Base-by-base conservation (phyloP, 2,888 invertebrate species). In the Encarsia formosa region DNA sequence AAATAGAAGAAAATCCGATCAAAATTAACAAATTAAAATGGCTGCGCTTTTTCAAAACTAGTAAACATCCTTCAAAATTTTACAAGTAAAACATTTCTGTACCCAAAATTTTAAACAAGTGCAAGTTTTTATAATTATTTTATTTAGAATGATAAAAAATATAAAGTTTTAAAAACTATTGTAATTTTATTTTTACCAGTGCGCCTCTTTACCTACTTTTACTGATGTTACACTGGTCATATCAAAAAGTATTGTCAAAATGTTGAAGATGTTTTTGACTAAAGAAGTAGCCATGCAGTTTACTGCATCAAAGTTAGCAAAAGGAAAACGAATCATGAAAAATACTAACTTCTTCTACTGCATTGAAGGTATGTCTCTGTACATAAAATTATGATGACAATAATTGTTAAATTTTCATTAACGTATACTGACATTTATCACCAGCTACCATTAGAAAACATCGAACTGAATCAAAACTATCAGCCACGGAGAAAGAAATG, bases 191-290 rank as follows among this genome's bases (percentile, higher is more conserved):
- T n/a, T n/a, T n/a, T n/a, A n/a, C n/a, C n/a, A n/a, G n/a, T n/a
- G n/a, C n/a, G n/a, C n/a, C n/a, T n/a, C n/a, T n/a, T n/a, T n/a
- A n/a, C n/a, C n/a, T n/a, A n/a, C n/a, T n/a, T n/a, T n/a, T n/a
- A n/a, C n/a, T n/a, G 60, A 61, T 45, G 50, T 59, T 3, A 59
- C 59, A 40, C 57, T 61, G 15, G 50, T 53, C 1, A 41, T 61
- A 13, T 59, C 61, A 0, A 62, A 61, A 34, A 61, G 59, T 31
- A 55, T 62, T 13, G 57, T 58, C 2, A 60, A 59, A n/a, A 62
- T 62, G 37, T 40, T 64, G n/a, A 56, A 60, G 1, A 61, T 59
- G 48, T 61, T 62, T 18, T 54, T 62, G 50, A 54, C 56, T 2
- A 54, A 60, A 23, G 61, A 62, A 16, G 54, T 61, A 4, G 59